Evolutionary conservation across 2,888 invertebrate genomes (phyloP).

Genomic region (Lysandra coridon): DNA sequence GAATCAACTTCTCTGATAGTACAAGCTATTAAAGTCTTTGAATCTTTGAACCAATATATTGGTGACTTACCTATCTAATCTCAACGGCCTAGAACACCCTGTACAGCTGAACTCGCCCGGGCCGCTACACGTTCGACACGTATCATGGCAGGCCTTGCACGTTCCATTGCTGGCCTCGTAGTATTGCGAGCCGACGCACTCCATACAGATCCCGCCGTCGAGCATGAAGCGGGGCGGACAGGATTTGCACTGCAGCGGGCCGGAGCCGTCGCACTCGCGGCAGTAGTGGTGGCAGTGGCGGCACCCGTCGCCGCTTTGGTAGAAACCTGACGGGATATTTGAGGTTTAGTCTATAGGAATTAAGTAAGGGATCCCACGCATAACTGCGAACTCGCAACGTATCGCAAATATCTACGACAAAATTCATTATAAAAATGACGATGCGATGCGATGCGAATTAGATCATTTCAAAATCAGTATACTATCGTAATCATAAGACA

Average conservation of each 20-base stretch:
- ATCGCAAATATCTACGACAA: too few species aligned
- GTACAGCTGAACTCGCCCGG: conserved; percentile 85
- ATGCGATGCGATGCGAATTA: too few species aligned
- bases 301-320: conserved; percentile 90
- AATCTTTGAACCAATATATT: too few species aligned
- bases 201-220: conserved; percentile 87
- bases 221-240: conserved; percentile 87
- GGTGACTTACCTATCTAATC: conserved; percentile 78
- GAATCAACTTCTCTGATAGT: too few species aligned
- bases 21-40: too few species aligned
- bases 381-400: too few species aligned
- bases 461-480: too few species aligned
- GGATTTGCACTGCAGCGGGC: conserved; percentile 86
- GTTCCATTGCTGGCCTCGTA: conserved; percentile 85
- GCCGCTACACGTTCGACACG: conserved; percentile 84
- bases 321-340: conserved; percentile 79
- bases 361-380: too few species aligned
- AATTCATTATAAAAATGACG: too few species aligned
- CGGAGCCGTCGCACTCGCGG: conserved; percentile 90
- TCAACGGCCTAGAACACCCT: conserved; percentile 83
- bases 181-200: conserved; percentile 87
- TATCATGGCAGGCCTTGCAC: conserved; percentile 83
- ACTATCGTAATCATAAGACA: too few species aligned
- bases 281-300: conserved; percentile 95
- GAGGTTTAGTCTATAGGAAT: too few species aligned